Base-by-base conservation (phyloP, 2,888 invertebrate species). In the Portevinia maculata region DNA sequence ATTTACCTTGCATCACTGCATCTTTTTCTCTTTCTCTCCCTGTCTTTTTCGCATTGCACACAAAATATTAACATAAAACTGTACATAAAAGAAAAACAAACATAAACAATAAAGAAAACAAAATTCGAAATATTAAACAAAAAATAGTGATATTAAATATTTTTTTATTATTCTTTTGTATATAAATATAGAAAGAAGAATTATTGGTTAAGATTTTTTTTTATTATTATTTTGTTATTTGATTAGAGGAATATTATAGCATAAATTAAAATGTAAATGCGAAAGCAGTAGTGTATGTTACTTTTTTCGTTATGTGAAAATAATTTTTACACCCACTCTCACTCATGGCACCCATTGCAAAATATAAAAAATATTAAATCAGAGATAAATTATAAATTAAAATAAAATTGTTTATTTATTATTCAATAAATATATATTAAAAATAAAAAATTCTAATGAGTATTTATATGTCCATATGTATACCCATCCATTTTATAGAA, bases 41-140 rank as follows among this genome's bases (percentile, higher is more conserved):
- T 24, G 24, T 78, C 53, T 62, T 60, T 83, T 85, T 86, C 85
- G 86, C 86, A 86, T 86, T 74, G 75, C 78, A 74, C 65, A 79
- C 53, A 81, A 60, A 79, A 57, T 67, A 64, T 32, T 48, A 84
- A 79, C n/a, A n/a, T 39, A 62, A 57, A 60, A 50, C 46, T 75
- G 74, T 85, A 84, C 44, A 81, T 76, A 84, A 50, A 37, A 81
- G 48, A 64, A 64, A 83, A 62, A 60, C 39, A 81, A 60, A 59
- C 24, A 83, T 73, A 81, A 84, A 76, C 73, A 69, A 75, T 84
- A 28, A 17, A 79, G 41, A 52, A 59, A 71, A 59, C n/a, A n/a
- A n/a, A n/a, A n/a, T 81, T 75, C 70, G 65, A 76, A 81, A 76
- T 76, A 64, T 28, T 5, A 65, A 55, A 65, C 64, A 32, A 28